Evolutionary conservation across 2,113 vertebrate genomes (phyloP), one percentile per base, ranked within the genome.

Genomic region (Oncorhynchus gorbuscha): DNA sequence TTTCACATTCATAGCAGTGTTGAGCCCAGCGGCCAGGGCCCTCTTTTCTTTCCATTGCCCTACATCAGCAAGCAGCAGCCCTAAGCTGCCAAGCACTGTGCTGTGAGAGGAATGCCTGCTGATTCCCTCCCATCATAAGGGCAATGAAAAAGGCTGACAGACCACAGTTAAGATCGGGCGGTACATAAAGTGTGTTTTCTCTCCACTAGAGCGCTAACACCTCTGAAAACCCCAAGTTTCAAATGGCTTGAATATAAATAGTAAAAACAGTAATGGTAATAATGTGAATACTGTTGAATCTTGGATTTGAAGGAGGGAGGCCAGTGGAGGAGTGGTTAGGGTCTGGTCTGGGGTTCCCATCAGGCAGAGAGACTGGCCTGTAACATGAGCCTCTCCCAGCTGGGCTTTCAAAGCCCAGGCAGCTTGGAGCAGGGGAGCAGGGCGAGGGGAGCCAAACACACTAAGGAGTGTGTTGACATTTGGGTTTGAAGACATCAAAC

Each of bases 371-470:
- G 71, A 74, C 22, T 68, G 0, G 72, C 71, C 69, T 77, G 87
- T 74, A 88, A 89, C 76, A 26, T 62, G 88, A 89, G 78, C 62
- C 28, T 35, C 35, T 76, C 76, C 88, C 90, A 86, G 89, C 85
- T 88, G 89, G 85, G 81, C 84, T 70, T 84, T 91, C 84, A 91
- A 90, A 91, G 82, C 22, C 76, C 79, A 76, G 62, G 80, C 84
- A 81, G 78, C 74, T 84, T 28, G 67, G 69, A 69, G 48, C 65
- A 69, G 22, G 4, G 22, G 70, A 73, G 69, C 69, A 75, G 28
- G 2, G 6, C 12, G 7, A 3, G 20, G 66, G 11, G 80, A 64
- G 79, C 82, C 79, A 75, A 73, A 74, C 69, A 48, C 69, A 86
- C 61, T 79, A 67, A 86, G 78, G 81, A 72, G 75, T 81, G 71